Conservation (phyloP, 92 coral and sea anemone species). For the Diadumene lineata region DNA sequence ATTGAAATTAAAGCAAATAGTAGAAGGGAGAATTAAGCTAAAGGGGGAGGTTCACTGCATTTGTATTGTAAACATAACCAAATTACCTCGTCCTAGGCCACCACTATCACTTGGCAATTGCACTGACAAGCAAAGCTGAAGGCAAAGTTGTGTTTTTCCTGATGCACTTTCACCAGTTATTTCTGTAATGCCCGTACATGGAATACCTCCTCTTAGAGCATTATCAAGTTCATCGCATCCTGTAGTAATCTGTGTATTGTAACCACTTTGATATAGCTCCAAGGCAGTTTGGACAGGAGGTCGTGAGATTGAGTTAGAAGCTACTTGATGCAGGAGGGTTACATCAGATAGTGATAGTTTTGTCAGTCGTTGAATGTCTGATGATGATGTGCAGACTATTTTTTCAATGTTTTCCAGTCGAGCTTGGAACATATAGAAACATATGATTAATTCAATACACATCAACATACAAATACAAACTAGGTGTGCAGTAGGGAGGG, state of each 20-base stretch:
- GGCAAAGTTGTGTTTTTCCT: slow-evolving; percentile 92
- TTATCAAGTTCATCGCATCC: slow-evolving; percentile 81
- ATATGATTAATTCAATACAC: no score
- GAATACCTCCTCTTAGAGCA: slow-evolving; percentile 75
- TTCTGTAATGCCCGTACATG: slow-evolving; percentile 82
- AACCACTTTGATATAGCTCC: slow-evolving; percentile 45
- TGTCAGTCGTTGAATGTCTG: slow-evolving; percentile 82
- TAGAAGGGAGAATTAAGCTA: no score
- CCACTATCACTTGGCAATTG: slow-evolving; percentile 77
- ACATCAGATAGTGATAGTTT: slow-evolving; percentile 77
- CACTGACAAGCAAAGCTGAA: slow-evolving; percentile 87
- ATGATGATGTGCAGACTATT: slow-evolving; percentile 78
- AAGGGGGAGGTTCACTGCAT: no score
- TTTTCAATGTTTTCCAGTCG: slow-evolving; percentile 50
- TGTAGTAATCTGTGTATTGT: slow-evolving; percentile 44
- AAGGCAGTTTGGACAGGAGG: slow-evolving; percentile 80
- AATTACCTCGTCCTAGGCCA: slow-evolving; percentile 82
- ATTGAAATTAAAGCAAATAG: no score
- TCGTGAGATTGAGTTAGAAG: slow-evolving; percentile 52
- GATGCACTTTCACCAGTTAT: slow-evolving; percentile 89
- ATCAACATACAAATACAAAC: no score
- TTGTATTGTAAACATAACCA: no score
- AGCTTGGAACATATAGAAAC: no score
- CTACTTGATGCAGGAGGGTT: slow-evolving; percentile 65
- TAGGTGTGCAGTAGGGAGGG: no score